These are phyloP conservation scores for Elanus axillaris DNA, from an alignment of 2,113 vertebrate genomes.

Conservation along the genomic window DNA sequence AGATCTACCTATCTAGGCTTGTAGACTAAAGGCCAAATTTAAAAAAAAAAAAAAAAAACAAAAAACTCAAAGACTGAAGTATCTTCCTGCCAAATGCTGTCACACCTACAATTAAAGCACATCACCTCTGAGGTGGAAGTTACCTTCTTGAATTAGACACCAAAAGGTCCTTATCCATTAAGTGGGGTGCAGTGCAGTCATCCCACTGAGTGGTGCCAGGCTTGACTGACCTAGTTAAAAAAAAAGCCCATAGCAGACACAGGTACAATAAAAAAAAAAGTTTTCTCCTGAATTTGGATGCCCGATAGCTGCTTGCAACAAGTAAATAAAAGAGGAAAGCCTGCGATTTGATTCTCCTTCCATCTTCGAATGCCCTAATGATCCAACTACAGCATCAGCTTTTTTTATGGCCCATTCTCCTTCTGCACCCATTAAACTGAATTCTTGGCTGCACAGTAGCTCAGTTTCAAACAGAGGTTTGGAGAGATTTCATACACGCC, in stretches of 20 bases:
- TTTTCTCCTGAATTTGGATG: neutral
- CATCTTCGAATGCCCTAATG: neutral
- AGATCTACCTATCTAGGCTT: neutral
- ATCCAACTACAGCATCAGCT: neutral
- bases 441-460: neutral
- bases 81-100: neutral
- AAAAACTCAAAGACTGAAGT: neutral
- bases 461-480: neutral
- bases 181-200: neutral
- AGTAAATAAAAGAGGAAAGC: neutral
- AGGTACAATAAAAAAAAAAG: neutral
- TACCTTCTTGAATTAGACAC: neutral
- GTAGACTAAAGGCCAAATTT: neutral
- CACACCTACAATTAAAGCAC: neutral
- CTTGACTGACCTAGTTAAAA: neutral
- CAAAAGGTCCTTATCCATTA: neutral
- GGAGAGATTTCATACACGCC: neutral
- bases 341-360: neutral
- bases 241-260: neutral
- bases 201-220: accelerated
- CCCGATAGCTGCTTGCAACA: neutral
- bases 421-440: neutral
- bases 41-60: no score
- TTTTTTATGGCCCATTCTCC: neutral
- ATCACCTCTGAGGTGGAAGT: neutral